Conservation (phyloP, 2,113 vertebrate genomes). For the Alectura lathami region DNA sequence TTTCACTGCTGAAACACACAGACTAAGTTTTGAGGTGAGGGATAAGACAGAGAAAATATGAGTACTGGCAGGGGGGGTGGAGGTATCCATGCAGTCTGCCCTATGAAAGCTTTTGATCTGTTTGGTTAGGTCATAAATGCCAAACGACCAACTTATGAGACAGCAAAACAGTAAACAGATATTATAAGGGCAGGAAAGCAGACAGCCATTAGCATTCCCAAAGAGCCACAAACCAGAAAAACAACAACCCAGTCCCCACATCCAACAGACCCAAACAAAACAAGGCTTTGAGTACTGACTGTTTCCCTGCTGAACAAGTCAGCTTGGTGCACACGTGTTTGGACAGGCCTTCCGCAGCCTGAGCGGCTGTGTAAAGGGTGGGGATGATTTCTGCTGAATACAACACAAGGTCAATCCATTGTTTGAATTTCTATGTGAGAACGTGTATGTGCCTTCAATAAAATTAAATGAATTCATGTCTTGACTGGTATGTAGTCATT, state of each 20-base stretch:
- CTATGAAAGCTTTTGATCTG: conserved; percentile 62
- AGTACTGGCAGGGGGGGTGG: background rate
- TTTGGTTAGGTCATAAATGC: conserved; percentile 52
- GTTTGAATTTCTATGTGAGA: conserved; percentile 50
- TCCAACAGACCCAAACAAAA: conserved; percentile 68
- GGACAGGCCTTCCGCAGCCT: conserved; percentile 51
- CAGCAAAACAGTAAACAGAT: conserved; percentile 71
- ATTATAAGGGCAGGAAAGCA: conserved; percentile 66
- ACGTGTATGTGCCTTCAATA: conserved; percentile 59
- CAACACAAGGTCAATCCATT: conserved; percentile 67
- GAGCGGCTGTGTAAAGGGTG: conserved; percentile 46
- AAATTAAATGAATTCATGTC: conserved; percentile 64
- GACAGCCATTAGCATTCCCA: conserved; percentile 67
- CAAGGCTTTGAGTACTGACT: conserved; percentile 51
- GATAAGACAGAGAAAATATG: conserved; percentile 36
- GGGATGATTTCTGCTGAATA: conserved; percentile 55
- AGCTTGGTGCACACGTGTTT: conserved; percentile 52
- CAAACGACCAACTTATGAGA: conserved; percentile 65
- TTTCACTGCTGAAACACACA: background rate
- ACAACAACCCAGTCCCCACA: conserved; percentile 41
- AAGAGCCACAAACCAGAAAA: conserved; percentile 66
- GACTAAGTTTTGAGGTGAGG: background rate
- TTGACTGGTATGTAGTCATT: conserved; percentile 58
- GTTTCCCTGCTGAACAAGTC: conserved; percentile 61
- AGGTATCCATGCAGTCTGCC: conserved; percentile 33